Percentiles rank a stretch among this genome's conserved stretches.
These are phyloP conservation scores for Esox lucius DNA, from an alignment of 2,797 vertebrate species.

Conservation along the genomic window DNA sequence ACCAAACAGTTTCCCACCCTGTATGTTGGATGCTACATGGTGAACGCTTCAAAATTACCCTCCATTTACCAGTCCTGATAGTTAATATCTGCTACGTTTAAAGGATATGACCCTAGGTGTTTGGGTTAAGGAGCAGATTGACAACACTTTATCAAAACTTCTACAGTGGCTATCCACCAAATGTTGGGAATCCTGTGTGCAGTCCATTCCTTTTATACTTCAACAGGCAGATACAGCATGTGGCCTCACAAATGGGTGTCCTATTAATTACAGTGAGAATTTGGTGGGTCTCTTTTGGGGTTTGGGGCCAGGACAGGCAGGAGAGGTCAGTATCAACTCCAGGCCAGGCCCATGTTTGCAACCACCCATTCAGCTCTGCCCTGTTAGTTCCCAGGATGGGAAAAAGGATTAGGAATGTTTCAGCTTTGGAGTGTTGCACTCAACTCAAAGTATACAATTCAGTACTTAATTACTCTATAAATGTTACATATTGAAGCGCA, in stretches of 20 bases:
- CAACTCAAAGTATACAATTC: neutral
- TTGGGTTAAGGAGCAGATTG: neutral
- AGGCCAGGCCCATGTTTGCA: conserved; percentile 49
- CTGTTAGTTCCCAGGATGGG: neutral
- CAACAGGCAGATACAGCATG: conserved; percentile 34
- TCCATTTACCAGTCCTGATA: neutral
- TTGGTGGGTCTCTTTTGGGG: conserved; percentile 28
- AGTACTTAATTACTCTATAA: neutral
- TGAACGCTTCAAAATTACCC: neutral
- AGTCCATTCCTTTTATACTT: conserved; percentile 36
- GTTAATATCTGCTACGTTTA: neutral
- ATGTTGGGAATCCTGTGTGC: conserved; percentile 32
- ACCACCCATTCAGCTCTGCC: conserved; percentile 26
- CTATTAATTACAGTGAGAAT: conserved; percentile 24
- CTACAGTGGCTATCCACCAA: conserved; percentile 3
- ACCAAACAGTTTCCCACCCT: conserved; percentile 55
- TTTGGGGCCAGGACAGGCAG: conserved; percentile 17
- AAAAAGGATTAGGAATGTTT: neutral
- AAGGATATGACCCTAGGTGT: neutral
- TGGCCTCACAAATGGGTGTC: conserved; percentile 34
- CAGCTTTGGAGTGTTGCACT: neutral
- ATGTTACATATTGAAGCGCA: neutral
- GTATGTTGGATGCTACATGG: neutral
- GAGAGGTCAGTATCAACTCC: conserved; percentile 32
- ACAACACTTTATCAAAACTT: neutral